A percentile compares a stretch with the other conserved stretches of the same genome.
Conservation (phyloP, 2,888 invertebrate species). For the Dicranocentrus wangi region DNA sequence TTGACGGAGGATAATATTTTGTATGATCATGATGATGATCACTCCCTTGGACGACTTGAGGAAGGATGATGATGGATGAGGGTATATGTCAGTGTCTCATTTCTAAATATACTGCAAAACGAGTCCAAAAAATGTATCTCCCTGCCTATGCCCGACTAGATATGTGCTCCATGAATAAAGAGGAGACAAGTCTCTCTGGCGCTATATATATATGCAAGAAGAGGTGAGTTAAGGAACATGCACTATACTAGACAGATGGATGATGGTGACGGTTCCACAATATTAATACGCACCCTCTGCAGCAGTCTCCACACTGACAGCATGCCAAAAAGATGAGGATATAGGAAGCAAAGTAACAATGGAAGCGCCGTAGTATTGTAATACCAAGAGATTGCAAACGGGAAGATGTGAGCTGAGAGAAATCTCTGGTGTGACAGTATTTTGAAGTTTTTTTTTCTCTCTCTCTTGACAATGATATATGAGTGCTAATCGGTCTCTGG, state of each 20-base stretch:
- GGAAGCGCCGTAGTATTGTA: background rate
- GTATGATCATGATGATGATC: constrained; percentile 33
- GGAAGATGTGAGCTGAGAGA: constrained; percentile 15
- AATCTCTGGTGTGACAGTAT: constrained; percentile 59
- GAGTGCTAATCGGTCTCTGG: constrained; percentile 71
- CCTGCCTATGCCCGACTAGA: background rate
- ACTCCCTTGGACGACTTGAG: too few species aligned
- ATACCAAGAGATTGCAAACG: background rate
- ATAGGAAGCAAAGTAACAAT: too few species aligned
- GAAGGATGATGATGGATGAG: constrained; percentile 70
- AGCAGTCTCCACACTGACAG: too few species aligned
- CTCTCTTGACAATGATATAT: constrained; percentile 70
- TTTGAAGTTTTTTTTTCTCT: constrained; percentile 33
- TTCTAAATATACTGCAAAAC: too few species aligned
- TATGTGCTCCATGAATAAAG: background rate
- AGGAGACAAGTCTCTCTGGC: background rate
- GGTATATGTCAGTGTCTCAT: too few species aligned
- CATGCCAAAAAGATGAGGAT: background rate
- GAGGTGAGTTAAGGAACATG: background rate
- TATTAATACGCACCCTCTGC: background rate
- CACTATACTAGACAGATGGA: background rate
- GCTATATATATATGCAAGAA: background rate
- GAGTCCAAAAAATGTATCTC: background rate
- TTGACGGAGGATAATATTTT: background rate
- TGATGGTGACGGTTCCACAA: constrained; percentile 2